Evolutionary conservation across 2,888 invertebrate species (phyloP).

Genomic region (Cerceris rybyensis): DNA sequence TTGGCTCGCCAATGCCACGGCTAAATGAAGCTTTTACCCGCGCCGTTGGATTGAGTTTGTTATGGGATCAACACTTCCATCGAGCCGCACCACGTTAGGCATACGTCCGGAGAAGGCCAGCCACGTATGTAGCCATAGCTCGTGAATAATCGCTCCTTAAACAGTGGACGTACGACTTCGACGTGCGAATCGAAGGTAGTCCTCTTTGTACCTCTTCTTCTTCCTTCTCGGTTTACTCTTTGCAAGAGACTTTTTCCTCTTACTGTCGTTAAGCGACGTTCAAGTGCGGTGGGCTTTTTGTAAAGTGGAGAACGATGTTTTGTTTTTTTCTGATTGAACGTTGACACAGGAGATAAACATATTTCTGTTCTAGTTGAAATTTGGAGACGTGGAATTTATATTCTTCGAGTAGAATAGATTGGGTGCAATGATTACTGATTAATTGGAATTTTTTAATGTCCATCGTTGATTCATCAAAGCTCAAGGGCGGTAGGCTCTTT

Average conservation of each 20-base stretch:
- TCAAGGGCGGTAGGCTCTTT: too few species aligned
- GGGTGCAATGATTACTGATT: too few species aligned
- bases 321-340: too few species aligned
- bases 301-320: too few species aligned
- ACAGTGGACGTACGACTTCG: slow-evolving; percentile 56
- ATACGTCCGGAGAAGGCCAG: slow-evolving; percentile 42
- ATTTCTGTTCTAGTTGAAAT: too few species aligned
- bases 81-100: slow-evolving; percentile 52
- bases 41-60: slow-evolving; percentile 74
- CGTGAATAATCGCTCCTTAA: slow-evolving; percentile 62
- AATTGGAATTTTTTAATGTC: too few species aligned
- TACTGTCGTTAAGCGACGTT: neutral
- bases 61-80: slow-evolving; percentile 73
- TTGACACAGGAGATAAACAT: too few species aligned
- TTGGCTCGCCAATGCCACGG: slow-evolving; percentile 56
- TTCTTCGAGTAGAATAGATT: too few species aligned
- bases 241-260: neutral
- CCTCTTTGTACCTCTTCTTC: slow-evolving; percentile 38
- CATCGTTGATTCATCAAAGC: too few species aligned
- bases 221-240: neutral
- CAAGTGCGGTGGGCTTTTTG: too few species aligned
- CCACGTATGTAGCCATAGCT: slow-evolving; percentile 32
- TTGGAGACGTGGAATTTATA: too few species aligned
- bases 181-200: slow-evolving; percentile 64
- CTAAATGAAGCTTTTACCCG: slow-evolving; percentile 78